Conservation (phyloP, 2,113 vertebrate species). For the Nibea coibor region DNA sequence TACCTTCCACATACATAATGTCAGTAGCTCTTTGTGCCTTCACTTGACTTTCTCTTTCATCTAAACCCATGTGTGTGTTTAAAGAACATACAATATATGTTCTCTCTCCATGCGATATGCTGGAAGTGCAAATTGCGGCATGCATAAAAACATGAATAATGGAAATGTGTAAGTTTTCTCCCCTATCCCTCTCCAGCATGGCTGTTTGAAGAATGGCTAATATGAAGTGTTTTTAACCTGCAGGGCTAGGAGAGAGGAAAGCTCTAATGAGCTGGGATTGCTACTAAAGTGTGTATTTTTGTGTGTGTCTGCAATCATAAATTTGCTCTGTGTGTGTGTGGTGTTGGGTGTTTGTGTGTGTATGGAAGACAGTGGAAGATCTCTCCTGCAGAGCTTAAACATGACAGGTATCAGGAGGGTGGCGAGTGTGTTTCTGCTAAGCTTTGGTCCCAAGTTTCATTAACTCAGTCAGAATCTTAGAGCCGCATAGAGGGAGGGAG, state of each 20-base stretch:
- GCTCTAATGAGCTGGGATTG: conserved; percentile 65
- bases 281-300: conserved; percentile 50
- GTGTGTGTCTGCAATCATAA: conserved; percentile 10
- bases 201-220: conserved; percentile 57
- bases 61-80: conserved; percentile 54
- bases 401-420: conserved; percentile 23
- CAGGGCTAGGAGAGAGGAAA: conserved; percentile 50
- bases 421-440: conserved; percentile 31
- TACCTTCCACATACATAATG: conserved; percentile 28
- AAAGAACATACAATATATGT: conserved; percentile 35
- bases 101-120: conserved; percentile 16
- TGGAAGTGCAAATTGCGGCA: conserved; percentile 46
- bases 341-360: conserved; percentile 18
- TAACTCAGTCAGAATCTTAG: conserved; percentile 39
- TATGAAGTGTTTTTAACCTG: conserved; percentile 69
- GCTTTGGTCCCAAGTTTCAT: conserved; percentile 45
- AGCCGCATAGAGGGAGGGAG: conserved; percentile 12
- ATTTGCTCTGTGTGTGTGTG: conserved; percentile 14
- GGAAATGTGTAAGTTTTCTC: conserved; percentile 49
- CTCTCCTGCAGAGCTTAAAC: conserved; percentile 29
- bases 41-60: conserved; percentile 54
- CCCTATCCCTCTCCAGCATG: conserved; percentile 30
- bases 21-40: conserved; percentile 20
- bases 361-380: conserved; percentile 6
- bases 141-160: conserved; percentile 57